phyloP scores from a whole-genome alignment of 2,888 invertebrate genomes.

The Eledona agricola region DNA sequence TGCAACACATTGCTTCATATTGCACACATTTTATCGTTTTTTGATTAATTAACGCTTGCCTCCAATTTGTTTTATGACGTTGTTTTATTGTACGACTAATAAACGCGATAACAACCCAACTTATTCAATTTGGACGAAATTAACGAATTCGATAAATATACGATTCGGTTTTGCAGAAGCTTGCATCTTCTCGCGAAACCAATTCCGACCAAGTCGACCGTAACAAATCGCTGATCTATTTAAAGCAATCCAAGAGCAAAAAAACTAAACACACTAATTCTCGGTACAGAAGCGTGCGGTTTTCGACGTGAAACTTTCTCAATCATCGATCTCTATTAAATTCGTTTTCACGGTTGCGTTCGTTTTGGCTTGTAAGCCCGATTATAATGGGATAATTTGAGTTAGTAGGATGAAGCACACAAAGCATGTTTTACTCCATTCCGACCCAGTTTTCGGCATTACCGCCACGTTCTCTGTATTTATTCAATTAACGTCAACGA shows the following conservation, averaged over 20 bases:
- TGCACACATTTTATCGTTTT: too few species aligned
- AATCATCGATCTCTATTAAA: constrained; percentile 15
- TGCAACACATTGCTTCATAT: too few species aligned
- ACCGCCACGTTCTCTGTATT: constrained; percentile 10
- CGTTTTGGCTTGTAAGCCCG: constrained; percentile 20
- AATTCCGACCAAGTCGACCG: constrained; percentile 18
- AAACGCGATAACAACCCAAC: constrained; percentile 4
- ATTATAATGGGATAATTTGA: constrained; percentile 26
- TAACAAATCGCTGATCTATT: constrained; percentile 23
- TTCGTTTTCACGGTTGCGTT: constrained; percentile 23
- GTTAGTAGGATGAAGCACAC: constrained; percentile 12
- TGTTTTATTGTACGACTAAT: too few species aligned
- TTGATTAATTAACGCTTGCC: too few species aligned
- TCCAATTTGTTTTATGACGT: too few species aligned
- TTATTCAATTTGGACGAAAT: constrained; percentile 17
- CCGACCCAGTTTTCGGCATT: constrained; percentile 23
- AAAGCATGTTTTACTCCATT: constrained; percentile 26
- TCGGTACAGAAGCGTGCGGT: constrained; percentile 13
- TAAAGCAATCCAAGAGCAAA: constrained; percentile 19
- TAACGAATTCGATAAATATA: constrained; percentile 16
- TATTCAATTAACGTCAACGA: constrained; percentile 25
- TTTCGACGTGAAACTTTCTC: constrained; percentile 15
- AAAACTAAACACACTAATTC: constrained; percentile 9
- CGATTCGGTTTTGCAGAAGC: constrained; percentile 18
- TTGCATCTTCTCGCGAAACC: constrained; percentile 23